Evolutionary conservation across 1,140 invertebrate species (phyloP).

Genomic region (Leguminivora glycinivorella): DNA sequence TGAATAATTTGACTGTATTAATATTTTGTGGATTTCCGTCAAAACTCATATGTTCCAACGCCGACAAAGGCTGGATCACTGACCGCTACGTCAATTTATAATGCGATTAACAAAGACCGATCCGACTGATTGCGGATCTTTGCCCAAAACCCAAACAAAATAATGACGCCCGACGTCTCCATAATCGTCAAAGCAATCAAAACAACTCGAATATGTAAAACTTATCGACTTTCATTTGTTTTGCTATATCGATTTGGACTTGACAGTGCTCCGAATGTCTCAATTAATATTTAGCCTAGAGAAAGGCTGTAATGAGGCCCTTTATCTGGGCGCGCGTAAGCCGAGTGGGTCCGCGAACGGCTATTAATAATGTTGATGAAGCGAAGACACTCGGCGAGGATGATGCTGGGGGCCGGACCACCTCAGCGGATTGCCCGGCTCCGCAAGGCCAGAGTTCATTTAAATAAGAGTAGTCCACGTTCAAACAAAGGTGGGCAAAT

Average conservation of each 20-base stretch:
- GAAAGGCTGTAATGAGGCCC: constrained; percentile 68
- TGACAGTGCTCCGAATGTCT: constrained; percentile 69
- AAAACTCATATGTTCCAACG: constrained; percentile 52
- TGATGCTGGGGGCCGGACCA: constrained; percentile 51
- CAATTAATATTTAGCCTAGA: constrained; percentile 76
- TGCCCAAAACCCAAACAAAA: constrained; percentile 58
- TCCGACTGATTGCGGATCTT: constrained; percentile 60
- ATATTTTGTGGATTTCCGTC: constrained; percentile 51
- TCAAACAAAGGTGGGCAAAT: constrained; percentile 34
- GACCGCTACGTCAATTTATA: constrained; percentile 68
- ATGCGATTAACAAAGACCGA: constrained; percentile 73
- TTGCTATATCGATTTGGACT: constrained; percentile 45
- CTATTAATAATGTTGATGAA: constrained; percentile 67
- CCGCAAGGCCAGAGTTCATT: constrained; percentile 9
- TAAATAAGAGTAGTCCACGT: background rate
- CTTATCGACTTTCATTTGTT: constrained; percentile 61
- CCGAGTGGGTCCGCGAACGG: constrained; percentile 59
- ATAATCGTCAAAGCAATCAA: constrained; percentile 41
- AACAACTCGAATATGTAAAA: constrained; percentile 39
- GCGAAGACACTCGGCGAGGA: constrained; percentile 55
- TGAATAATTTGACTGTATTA: background rate
- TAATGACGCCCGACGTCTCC: constrained; percentile 51
- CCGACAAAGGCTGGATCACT: constrained; percentile 61
- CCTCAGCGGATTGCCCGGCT: constrained; percentile 36
- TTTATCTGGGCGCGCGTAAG: constrained; percentile 72